Evolutionary conservation across 2,797 vertebrate genomes (phyloP).

Genomic region (Neopelma chrysocephalum): DNA sequence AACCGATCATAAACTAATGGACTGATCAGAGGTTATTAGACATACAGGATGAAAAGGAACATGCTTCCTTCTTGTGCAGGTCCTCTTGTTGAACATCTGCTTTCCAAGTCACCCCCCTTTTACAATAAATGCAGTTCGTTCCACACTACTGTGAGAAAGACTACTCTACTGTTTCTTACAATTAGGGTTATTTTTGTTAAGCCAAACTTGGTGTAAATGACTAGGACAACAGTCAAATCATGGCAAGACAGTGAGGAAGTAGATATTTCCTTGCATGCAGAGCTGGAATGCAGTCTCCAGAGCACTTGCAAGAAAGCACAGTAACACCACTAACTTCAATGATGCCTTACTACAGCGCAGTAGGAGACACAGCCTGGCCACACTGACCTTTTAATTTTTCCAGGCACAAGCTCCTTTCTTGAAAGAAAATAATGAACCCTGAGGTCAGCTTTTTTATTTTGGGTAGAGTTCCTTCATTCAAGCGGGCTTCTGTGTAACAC

Average conservation of each 20-base stretch:
- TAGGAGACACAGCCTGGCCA: neutral
- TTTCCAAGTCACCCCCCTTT: neutral
- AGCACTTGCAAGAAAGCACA: neutral
- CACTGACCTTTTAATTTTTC: neutral
- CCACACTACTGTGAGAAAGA: accelerated
- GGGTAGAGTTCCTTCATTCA: conserved; percentile 57
- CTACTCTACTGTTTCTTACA: neutral
- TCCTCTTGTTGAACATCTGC: neutral
- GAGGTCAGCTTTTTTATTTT: conserved; percentile 42
- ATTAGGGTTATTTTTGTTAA: neutral
- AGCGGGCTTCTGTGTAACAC: conserved; percentile 46
- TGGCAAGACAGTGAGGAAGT: neutral
- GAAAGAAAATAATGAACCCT: conserved; percentile 11
- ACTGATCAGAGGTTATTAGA: neutral
- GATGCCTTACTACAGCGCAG: neutral
- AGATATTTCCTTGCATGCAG: neutral
- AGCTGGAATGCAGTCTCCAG: neutral
- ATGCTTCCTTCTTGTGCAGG: neutral
- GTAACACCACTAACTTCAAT: neutral
- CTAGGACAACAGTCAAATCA: neutral
- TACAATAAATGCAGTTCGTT: neutral
- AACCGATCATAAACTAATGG: neutral
- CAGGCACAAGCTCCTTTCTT: neutral
- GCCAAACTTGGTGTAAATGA: neutral
- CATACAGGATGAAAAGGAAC: neutral